phyloP scores from a whole-genome alignment of 1,140 invertebrate species.

The Eulimnadia texana region DNA sequence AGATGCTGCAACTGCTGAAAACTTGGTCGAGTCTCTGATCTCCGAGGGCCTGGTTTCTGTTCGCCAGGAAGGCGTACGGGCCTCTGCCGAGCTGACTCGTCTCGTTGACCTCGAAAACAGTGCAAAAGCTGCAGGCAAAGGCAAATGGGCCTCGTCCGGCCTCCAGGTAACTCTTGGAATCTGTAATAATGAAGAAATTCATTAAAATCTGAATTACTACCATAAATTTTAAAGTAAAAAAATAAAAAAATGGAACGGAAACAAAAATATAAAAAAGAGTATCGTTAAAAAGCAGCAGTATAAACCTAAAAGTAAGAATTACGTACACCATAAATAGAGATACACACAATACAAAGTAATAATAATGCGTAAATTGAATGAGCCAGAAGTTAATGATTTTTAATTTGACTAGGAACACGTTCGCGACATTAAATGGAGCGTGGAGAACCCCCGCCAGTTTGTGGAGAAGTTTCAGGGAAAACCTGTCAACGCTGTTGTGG shows the following conservation, averaged over 20 bases:
- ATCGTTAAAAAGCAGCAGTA: too few species aligned
- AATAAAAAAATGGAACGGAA: too few species aligned
- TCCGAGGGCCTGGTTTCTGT: conserved; percentile 75
- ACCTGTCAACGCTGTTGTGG: conserved; percentile 73
- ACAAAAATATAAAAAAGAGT: too few species aligned
- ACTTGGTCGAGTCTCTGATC: conserved; percentile 72
- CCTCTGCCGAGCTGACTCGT: conserved; percentile 44
- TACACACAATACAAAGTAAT: too few species aligned
- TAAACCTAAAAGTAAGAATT: too few species aligned
- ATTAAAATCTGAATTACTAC: too few species aligned
- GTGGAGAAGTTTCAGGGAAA: conserved; percentile 65
- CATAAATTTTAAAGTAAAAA: too few species aligned
- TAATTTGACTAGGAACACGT: conserved; percentile 38
- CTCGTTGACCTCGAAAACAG: conserved; percentile 77
- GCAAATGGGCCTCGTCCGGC: conserved; percentile 50
- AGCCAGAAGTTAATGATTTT: too few species aligned
- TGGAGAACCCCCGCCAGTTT: conserved; percentile 67
- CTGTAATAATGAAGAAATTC: too few species aligned
- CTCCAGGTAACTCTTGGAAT: conserved; percentile 10
- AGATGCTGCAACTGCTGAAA: conserved; percentile 59
- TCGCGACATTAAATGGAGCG: conserved; percentile 69
- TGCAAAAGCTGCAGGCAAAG: conserved; percentile 72
- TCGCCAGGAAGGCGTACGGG: conserved; percentile 54
- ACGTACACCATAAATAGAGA: too few species aligned
- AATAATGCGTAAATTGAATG: too few species aligned